phyloP scores from a whole-genome alignment of 1,140 invertebrate genomes.

The Diachasma alloeum region DNA sequence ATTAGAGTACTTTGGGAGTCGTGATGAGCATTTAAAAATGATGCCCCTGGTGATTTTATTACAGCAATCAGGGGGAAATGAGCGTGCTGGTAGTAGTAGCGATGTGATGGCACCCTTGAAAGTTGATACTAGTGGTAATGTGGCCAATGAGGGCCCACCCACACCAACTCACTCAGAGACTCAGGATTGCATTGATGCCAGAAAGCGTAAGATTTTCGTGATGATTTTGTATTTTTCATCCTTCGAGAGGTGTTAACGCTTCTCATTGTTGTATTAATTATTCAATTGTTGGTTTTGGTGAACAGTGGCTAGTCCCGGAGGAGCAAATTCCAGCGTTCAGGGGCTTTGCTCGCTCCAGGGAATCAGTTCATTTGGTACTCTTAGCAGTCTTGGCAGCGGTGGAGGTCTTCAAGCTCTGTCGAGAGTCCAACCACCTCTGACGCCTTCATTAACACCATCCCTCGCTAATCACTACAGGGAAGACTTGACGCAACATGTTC shows the following conservation, averaged over 20 bases:
- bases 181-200: slow-evolving; percentile 70
- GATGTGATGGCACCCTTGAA: slow-evolving; percentile 66
- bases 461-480: slow-evolving; percentile 91
- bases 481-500: slow-evolving; percentile 90
- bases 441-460: slow-evolving; percentile 83
- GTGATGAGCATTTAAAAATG: neutral
- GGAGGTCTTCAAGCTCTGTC: slow-evolving; percentile 64
- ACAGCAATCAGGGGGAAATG: slow-evolving; percentile 53
- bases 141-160: slow-evolving; percentile 69
- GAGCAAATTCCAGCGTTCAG: slow-evolving; percentile 58
- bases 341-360: slow-evolving; percentile 67
- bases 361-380: slow-evolving; percentile 60
- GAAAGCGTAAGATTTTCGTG: slow-evolving; percentile 63
- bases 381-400: slow-evolving; percentile 63
- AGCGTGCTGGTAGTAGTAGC: slow-evolving; percentile 55
- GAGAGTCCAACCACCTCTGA: slow-evolving; percentile 61
- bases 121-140: slow-evolving; percentile 67
- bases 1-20: neutral
- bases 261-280: neutral
- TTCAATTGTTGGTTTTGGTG: neutral
- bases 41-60: slow-evolving; percentile 15
- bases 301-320: slow-evolving; percentile 63
- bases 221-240: neutral
- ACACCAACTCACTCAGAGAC: slow-evolving; percentile 77
- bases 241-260: too few relatives aligned